phyloP scores from a whole-genome alignment of 2,797 vertebrate species.

The Parauchenoglanis punctatus region DNA sequence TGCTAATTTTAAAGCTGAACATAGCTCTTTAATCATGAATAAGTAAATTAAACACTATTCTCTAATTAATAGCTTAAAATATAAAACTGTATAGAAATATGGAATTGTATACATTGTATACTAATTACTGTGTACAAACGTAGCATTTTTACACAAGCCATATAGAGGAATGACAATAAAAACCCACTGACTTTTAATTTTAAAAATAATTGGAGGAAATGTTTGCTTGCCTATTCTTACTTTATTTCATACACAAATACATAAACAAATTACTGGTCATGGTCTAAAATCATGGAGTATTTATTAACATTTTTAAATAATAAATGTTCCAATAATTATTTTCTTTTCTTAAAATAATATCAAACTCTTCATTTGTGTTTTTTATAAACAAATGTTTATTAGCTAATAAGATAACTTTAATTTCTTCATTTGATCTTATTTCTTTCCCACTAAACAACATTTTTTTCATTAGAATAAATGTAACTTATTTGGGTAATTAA shows the following conservation, averaged over 20 bases:
- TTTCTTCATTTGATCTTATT: not conserved
- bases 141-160: too few species aligned
- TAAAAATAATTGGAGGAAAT: not conserved
- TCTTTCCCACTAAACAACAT: not conserved
- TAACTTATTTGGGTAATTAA: not conserved
- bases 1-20: not conserved
- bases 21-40: not conserved
- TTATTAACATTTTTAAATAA: not conserved
- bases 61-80: not conserved
- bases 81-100: too few species aligned
- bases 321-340: not conserved
- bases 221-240: too few species aligned
- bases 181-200: not conserved
- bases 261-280: not conserved
- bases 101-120: too few species aligned
- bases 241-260: not conserved
- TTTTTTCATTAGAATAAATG: not conserved
- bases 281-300: not conserved
- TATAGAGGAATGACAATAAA: too few species aligned
- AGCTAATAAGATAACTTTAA: not conserved
- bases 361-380: not conserved
- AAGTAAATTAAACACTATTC: not conserved
- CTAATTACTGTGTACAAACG: too few species aligned
- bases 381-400: not conserved
- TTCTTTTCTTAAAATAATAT: not conserved